Conservation (phyloP, 2,888 invertebrate species). For the Hypomecis punctinalis region DNA sequence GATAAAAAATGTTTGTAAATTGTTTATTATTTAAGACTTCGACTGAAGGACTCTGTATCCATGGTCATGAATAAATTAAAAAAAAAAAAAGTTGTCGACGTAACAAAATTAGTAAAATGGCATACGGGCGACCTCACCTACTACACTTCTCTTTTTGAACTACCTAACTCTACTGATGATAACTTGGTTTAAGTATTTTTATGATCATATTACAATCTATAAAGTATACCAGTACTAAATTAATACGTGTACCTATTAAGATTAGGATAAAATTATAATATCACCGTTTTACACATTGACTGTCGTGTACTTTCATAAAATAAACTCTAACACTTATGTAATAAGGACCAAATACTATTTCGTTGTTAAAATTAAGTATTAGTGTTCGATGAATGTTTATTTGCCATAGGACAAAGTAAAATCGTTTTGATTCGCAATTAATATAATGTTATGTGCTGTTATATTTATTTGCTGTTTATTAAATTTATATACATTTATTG, state of each 20-base stretch:
- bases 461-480: conserved; percentile 29
- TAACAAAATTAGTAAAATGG: no score
- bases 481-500: conserved; percentile 43
- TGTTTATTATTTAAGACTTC: no score
- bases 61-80: no score
- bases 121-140: no score
- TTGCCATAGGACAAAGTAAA: conserved; percentile 57
- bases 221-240: conserved; percentile 1
- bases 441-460: conserved; percentile 16
- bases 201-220: neutral
- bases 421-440: conserved; percentile 22
- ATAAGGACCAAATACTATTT: conserved; percentile 37
- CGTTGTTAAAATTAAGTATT: conserved; percentile 18
- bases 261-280: neutral
- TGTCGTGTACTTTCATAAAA: no score
- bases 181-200: no score
- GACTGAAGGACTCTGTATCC: no score
- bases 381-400: conserved; percentile 15
- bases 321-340: neutral
- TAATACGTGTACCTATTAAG: neutral
- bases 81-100: no score
- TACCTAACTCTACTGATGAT: no score
- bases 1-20: no score
- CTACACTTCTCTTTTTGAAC: no score
- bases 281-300: no score